Evolutionary conservation across 1,140 invertebrate species (phyloP).

Genomic region (Thalassaphorura encarpata): DNA sequence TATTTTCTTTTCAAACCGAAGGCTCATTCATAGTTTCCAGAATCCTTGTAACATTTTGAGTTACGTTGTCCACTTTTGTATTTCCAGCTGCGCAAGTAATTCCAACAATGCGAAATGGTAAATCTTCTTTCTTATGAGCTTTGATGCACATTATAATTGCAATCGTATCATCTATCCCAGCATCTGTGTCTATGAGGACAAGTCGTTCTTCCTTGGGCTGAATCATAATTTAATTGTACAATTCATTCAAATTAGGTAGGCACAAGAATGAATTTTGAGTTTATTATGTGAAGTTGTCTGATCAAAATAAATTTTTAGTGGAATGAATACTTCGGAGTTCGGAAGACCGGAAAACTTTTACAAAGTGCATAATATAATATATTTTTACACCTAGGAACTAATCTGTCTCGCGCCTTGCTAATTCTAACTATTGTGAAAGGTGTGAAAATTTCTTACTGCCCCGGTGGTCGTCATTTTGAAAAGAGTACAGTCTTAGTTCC

Average conservation of each 20-base stretch:
- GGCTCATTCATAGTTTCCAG: constrained; percentile 41
- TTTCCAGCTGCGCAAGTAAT: constrained; percentile 56
- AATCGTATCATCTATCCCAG: constrained; percentile 54
- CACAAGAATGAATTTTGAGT: neutral
- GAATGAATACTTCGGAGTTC: no score
- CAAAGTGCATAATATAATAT: no score
- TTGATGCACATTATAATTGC: constrained; percentile 48
- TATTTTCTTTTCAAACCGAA: no score
- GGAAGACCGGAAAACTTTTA: no score
- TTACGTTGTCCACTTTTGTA: constrained; percentile 48
- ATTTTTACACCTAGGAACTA: no score
- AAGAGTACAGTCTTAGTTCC: no score
- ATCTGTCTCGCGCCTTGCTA: no score
- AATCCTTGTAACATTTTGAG: constrained; percentile 49
- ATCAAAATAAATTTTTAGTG: neutral
- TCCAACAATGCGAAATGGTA: constrained; percentile 44
- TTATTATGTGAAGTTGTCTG: neutral
- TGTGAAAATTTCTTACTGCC: no score
- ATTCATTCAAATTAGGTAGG: neutral
- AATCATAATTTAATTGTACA: neutral
- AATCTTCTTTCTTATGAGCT: constrained; percentile 38
- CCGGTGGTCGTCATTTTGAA: no score
- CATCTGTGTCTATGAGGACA: constrained; percentile 52
- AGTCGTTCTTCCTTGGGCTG: constrained; percentile 14
- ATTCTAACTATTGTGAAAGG: no score